Base-by-base conservation (phyloP, 2,797 vertebrate species). In the Phalanger gymnotis region DNA sequence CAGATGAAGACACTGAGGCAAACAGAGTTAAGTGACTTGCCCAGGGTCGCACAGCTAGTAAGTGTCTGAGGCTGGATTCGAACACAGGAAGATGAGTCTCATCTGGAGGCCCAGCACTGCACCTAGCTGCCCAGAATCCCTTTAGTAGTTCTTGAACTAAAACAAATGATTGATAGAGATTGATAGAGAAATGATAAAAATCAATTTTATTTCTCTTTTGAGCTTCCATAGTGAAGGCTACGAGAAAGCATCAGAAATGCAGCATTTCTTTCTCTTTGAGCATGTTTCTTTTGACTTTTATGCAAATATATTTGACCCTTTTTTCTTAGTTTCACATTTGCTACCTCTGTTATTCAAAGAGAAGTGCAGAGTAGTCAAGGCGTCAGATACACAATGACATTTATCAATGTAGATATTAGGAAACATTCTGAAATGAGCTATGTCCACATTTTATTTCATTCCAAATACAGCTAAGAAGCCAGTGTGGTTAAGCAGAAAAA, bases 271-370 rank as follows among this genome's bases (percentile, higher is more conserved):
- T 90, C 92, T 91, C 92, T 94, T 92, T 73, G 92, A 92, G 19
- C 61, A 51, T 40, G 9, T 93, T 81, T 94, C 53, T 94, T 34
- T 94, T 93, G 93, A 58, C 25, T 90, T 93, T 14, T 95, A 2
- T 87, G 73, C 9, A 87, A 47, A 47, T 87, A 47, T 25, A 56
- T 94, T 81, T 53, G 55, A 58, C 66, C 51, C 56, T 90, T 94
- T 53, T 96, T 97, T 40, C 66, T n/a, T 73, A 40, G 96, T 94
- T 34, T 91, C 47, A 31, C 40, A 47, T 87, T 94, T 92, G 66
- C 57, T 94, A 54, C 54, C 54, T 90, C 58, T 81, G 31, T 95
- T 28, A 94, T 94, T 95, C n/a, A n/a, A 81, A 54, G 40, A 73
- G 66, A 73, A 81, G 73, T 27, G 3, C 22, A 87, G 73, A 47